Evolutionary conservation across 2,113 vertebrate species (phyloP).

Genomic region (Sylvia atricapilla): DNA sequence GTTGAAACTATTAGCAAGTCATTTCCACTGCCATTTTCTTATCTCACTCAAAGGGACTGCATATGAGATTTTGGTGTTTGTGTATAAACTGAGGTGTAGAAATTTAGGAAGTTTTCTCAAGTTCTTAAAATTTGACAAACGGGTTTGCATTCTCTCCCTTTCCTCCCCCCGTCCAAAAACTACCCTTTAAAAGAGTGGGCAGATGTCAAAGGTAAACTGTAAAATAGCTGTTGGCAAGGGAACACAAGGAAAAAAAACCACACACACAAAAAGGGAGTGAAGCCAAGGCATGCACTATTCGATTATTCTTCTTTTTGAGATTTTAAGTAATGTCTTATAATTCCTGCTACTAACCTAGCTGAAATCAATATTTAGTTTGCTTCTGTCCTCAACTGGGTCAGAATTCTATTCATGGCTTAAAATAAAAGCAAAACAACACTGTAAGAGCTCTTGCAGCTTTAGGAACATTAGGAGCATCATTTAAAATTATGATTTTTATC

Average conservation of each 20-base stretch:
- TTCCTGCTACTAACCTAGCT: not conserved
- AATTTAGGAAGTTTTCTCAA: not conserved
- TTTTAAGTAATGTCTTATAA: not conserved
- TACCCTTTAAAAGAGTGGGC: not conserved
- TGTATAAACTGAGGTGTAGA: not conserved
- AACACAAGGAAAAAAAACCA: not conserved
- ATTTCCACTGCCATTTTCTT: not conserved
- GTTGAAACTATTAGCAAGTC: not conserved
- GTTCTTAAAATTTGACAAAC: not conserved
- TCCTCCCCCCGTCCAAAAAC: not conserved
- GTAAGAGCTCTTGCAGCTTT: not conserved
- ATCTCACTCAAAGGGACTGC: not conserved
- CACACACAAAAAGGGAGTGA: not conserved
- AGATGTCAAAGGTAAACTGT: not conserved
- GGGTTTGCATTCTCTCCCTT: not conserved
- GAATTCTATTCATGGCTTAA: not conserved
- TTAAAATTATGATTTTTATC: slow-evolving; percentile 44
- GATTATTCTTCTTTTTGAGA: not conserved
- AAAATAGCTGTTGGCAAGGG: not conserved
- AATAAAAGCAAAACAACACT: not conserved
- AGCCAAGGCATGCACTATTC: not conserved
- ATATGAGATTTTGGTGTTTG: not conserved
- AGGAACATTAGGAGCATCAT: not conserved
- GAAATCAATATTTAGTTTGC: not conserved
- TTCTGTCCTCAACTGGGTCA: not conserved